A percentile compares a stretch with the other conserved stretches of the same genome.
Conservation (phyloP, 1,140 invertebrate species). For the Homalodisca vitripennis region DNA sequence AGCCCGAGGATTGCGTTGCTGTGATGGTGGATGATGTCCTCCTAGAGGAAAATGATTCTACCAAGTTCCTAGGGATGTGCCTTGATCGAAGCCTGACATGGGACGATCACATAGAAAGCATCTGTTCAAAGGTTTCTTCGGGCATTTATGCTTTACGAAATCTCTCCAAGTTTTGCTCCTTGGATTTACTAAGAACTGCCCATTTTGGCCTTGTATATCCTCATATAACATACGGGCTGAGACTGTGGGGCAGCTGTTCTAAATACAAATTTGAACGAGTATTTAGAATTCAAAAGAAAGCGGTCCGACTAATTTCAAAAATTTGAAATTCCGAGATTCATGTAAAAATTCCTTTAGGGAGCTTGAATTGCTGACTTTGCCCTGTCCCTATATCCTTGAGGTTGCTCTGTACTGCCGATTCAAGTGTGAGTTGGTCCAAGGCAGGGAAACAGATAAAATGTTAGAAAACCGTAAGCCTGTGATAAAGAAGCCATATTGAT, state of each 20-base stretch:
- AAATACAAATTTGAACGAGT: not conserved
- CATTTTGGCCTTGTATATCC: not conserved
- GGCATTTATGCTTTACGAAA: slow-evolving; percentile 5
- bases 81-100: not conserved
- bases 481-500: too few species aligned
- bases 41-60: not conserved
- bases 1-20: not conserved
- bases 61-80: not conserved
- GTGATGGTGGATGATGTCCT: not conserved
- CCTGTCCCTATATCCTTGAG: not conserved
- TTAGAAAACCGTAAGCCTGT: too few species aligned
- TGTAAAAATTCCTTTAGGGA: not conserved
- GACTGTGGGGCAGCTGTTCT: not conserved
- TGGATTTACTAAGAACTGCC: not conserved
- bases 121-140: not conserved
- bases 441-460: too few species aligned
- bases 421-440: too few species aligned
- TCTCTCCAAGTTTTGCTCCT: not conserved
- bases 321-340: not conserved
- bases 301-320: not conserved
- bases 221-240: not conserved
- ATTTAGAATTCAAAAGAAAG: not conserved
- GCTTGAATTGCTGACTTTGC: not conserved
- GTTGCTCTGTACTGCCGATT: too few species aligned
- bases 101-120: not conserved